A percentile compares a stretch with the other conserved stretches of the same genome.
phyloP scores from a whole-genome alignment of 2,797 vertebrate species.

The Prunella strophiata region DNA sequence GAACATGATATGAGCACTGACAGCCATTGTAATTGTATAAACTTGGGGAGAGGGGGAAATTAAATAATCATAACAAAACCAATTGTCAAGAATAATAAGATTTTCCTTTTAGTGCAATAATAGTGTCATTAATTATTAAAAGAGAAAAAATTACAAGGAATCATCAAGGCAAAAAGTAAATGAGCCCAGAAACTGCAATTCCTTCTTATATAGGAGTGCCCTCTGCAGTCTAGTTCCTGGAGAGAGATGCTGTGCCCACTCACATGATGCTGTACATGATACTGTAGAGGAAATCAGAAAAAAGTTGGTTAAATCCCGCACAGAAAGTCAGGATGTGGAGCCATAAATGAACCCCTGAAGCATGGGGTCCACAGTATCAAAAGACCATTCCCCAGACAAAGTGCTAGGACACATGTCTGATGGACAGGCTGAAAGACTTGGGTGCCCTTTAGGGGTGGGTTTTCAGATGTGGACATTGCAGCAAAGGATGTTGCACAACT shows the following conservation, averaged over 20 bases:
- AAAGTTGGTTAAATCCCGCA: neutral
- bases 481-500: neutral
- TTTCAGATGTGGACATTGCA: neutral
- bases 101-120: slow-evolving; percentile 42
- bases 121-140: slow-evolving; percentile 32
- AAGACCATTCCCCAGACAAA: neutral
- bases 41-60: neutral
- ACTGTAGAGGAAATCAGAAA: neutral
- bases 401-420: neutral
- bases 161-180: neutral
- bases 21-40: neutral
- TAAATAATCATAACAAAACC: slow-evolving; percentile 35
- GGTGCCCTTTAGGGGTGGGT: neutral
- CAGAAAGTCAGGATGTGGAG: fast-evolving
- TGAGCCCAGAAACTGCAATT: neutral
- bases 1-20: neutral
- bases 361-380: neutral
- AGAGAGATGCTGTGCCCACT: neutral
- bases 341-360: neutral
- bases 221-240: slow-evolving; percentile 43
- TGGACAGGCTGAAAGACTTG: neutral
- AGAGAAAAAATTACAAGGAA: slow-evolving; percentile 26
- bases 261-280: neutral
- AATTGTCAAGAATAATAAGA: slow-evolving; percentile 30
- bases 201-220: slow-evolving; percentile 61